Conservation (phyloP, 2,888 invertebrate species). For the Adineta ricciae region DNA sequence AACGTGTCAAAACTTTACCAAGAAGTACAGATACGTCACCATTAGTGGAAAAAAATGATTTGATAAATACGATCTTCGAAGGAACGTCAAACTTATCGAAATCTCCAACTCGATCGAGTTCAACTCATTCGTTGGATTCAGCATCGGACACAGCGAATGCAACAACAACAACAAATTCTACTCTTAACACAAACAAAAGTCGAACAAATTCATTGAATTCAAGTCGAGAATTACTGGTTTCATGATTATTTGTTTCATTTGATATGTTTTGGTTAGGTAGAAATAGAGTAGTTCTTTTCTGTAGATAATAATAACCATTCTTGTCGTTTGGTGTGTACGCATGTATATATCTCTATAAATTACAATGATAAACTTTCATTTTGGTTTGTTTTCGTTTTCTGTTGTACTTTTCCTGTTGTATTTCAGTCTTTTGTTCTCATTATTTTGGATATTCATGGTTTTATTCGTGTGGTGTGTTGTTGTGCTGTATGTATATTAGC, state of each 20-base stretch:
- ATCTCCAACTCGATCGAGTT: neutral
- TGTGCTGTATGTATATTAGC: neutral
- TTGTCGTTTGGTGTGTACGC: neutral
- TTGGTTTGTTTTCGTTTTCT: neutral
- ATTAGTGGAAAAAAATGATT: slow-evolving; percentile 9
- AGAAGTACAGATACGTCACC: neutral
- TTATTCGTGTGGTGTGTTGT: neutral
- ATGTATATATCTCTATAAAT: neutral
- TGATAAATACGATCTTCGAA: neutral
- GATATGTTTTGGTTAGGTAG: neutral
- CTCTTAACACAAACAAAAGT: neutral
- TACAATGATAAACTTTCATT: neutral
- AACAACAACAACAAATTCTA: too few relatives aligned
- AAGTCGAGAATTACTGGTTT: slow-evolving; percentile 2
- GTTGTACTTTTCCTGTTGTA: neutral
- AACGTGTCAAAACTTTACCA: slow-evolving; percentile 13
- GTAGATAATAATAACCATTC: neutral
- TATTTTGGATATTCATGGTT: neutral
- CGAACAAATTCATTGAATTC: neutral
- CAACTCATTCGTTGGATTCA: neutral
- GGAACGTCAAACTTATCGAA: neutral
- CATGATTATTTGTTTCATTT: neutral
- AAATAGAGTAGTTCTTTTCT: neutral
- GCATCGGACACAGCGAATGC: neutral
- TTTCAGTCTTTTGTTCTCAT: neutral